Conservation (phyloP, 35 echinoderm and acorn worm genomes). For the Ophiothrix spiculata region DNA sequence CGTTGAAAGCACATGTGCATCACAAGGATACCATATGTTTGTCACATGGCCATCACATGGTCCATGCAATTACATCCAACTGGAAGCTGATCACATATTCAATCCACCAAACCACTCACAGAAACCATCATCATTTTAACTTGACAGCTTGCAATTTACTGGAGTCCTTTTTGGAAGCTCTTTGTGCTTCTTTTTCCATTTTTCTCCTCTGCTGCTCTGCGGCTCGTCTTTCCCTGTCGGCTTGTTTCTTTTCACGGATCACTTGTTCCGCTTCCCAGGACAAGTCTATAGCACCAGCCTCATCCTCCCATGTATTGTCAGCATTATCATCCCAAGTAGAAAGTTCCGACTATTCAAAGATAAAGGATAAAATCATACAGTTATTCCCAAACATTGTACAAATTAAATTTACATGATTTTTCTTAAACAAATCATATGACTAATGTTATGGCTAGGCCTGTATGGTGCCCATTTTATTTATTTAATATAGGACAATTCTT, state of each 20-base stretch:
- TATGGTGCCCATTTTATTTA: no score
- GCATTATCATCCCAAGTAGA: conserved; percentile 44
- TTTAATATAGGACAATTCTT: no score
- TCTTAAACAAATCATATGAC: no score
- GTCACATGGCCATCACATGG: no score
- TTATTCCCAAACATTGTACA: no score
- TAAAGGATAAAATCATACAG: background rate
- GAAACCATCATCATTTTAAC: conserved; percentile 63
- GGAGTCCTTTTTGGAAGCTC: conserved; percentile 25
- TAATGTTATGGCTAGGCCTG: no score
- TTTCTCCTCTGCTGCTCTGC: conserved; percentile 61
- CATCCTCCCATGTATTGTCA: conserved; percentile 52
- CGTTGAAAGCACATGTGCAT: no score
- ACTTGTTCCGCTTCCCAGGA: conserved; percentile 58
- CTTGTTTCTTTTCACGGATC: conserved; percentile 50
- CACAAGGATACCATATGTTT: no score
- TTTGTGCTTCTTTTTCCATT: conserved; percentile 46
- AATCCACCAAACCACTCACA: no score
- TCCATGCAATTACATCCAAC: no score
- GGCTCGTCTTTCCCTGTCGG: conserved; percentile 37
- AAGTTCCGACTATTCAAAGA: conserved; percentile 36
- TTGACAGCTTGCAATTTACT: conserved; percentile 56
- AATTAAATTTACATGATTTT: no score
- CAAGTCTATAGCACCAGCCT: conserved; percentile 34
- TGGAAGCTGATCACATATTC: no score